These are phyloP conservation scores for Hirudinaria manillensis DNA, from an alignment of 2,888 invertebrate species.

Conservation along the genomic window DNA sequence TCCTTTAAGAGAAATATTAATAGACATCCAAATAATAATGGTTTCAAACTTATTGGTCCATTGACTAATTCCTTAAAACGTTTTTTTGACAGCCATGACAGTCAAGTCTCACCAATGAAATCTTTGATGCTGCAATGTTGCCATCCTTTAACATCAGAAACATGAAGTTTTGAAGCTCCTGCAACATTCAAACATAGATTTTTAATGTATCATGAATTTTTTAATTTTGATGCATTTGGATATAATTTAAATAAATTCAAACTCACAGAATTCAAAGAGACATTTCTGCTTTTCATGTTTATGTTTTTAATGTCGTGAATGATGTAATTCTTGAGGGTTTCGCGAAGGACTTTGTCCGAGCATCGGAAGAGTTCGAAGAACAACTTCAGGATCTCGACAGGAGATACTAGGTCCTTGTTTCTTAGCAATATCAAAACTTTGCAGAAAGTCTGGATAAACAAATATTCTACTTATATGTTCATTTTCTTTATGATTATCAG, in stretches of 20 bases:
- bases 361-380: constrained; percentile 57
- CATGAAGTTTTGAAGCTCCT: constrained; percentile 89
- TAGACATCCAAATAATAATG: too few relatives aligned
- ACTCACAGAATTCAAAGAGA: constrained; percentile 69
- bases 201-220: constrained; percentile 3
- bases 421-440: constrained; percentile 24
- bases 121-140: constrained; percentile 81
- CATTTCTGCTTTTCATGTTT: constrained; percentile 85
- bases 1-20: too few relatives aligned
- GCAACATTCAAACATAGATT: constrained; percentile 12
- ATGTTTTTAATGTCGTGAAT: constrained; percentile 89
- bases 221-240: background rate
- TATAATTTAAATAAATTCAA: background rate
- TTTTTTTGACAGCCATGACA: background rate
- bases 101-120: constrained; percentile 64
- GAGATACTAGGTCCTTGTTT: constrained; percentile 23
- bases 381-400: constrained; percentile 9
- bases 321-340: constrained; percentile 83
- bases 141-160: constrained; percentile 77
- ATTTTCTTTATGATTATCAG: background rate
- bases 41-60: too few relatives aligned
- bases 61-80: too few relatives aligned
- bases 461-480: background rate
- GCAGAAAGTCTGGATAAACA: constrained; percentile 18
- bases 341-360: constrained; percentile 79